Conservation (phyloP, 37 sponge, comb jelly and placozoan species). For the Ephydatia muelleri region DNA sequence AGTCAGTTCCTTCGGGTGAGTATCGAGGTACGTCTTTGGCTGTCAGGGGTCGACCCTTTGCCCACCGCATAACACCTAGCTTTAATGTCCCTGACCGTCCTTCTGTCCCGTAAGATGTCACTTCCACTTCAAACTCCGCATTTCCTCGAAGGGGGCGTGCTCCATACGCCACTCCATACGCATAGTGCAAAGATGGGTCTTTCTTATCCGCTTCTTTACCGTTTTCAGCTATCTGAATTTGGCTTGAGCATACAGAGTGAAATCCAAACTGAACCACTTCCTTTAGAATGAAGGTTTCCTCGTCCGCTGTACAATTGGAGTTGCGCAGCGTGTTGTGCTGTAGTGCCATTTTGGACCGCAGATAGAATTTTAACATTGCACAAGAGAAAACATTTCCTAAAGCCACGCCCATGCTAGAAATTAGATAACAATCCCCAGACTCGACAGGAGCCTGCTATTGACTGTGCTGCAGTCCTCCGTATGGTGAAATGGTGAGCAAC, state of each 20-base stretch:
- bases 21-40: constrained; percentile 62
- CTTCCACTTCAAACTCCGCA: constrained; percentile 76
- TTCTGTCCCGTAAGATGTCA: constrained; percentile 64
- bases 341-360: neutral
- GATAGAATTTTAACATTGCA: neutral
- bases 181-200: constrained; percentile 67
- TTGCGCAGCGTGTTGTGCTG: neutral
- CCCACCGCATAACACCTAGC: constrained; percentile 70
- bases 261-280: constrained; percentile 47
- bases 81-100: constrained; percentile 87
- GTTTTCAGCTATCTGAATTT: constrained; percentile 51
- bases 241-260: constrained; percentile 30
- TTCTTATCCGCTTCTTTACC: constrained; percentile 49
- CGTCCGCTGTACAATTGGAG: neutral
- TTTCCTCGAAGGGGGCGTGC: constrained; percentile 60
- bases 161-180: constrained; percentile 74
- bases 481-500: neutral
- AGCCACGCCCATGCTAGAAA: neutral
- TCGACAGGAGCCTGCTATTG: neutral
- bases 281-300: constrained; percentile 48
- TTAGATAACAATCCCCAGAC: neutral
- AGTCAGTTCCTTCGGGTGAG: constrained; percentile 72
- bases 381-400: neutral
- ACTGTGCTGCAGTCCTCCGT: neutral
- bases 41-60: neutral